These are phyloP conservation scores for Oncorhynchus masou DNA, from an alignment of 2,113 vertebrate species.

Conservation along the genomic window DNA sequence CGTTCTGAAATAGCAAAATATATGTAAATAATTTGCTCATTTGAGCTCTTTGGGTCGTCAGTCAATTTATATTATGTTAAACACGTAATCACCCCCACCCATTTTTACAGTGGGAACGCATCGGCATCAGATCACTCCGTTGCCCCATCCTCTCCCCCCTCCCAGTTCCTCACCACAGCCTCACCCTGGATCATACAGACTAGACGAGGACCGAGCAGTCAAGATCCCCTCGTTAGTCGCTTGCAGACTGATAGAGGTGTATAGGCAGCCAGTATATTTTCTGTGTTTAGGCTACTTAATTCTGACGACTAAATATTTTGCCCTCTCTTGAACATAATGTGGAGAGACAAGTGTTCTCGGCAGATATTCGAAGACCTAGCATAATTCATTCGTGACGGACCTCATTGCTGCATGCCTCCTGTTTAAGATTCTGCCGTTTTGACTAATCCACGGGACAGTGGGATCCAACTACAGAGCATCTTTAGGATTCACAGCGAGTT, in stretches of 20 bases:
- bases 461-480: constrained; percentile 49
- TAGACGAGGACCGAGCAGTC: not conserved
- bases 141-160: too few relatives aligned
- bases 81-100: too few relatives aligned
- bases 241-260: not conserved
- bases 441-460: constrained; percentile 31
- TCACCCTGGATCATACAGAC: constrained; percentile 3
- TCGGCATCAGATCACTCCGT: too few relatives aligned
- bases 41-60: too few relatives aligned
- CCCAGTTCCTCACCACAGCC: constrained; percentile 16
- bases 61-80: too few relatives aligned
- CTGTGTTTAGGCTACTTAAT: not conserved
- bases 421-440: constrained; percentile 50
- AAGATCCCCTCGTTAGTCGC: not conserved
- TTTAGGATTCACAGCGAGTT: constrained; percentile 59
- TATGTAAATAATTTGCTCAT: too few relatives aligned
- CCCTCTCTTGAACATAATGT: constrained; percentile 37
- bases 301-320: constrained; percentile 29
- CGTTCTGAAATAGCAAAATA: too few relatives aligned
- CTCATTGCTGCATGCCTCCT: constrained; percentile 29
- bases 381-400: constrained; percentile 56
- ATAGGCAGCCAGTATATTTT: constrained; percentile 27
- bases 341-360: constrained; percentile 40
- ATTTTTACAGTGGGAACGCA: too few relatives aligned
- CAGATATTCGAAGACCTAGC: constrained; percentile 40